Base-by-base conservation (phyloP, 1,140 invertebrate species). In the Hylyphantes graminicola region DNA sequence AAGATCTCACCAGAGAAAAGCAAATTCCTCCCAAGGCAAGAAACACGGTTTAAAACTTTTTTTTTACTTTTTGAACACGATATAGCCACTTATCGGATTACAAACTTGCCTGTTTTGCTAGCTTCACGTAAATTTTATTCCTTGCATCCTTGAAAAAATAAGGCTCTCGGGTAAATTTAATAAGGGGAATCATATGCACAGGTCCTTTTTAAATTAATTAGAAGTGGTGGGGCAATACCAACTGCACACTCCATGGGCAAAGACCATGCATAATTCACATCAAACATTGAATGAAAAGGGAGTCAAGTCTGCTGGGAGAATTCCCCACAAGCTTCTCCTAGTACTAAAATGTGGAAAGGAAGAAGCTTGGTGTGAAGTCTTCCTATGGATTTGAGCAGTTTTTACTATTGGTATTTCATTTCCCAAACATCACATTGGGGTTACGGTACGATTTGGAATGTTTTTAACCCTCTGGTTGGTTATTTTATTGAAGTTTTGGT, bases 131-230 rank as follows among this genome's bases (percentile, higher is more conserved):
- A 76, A 76, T 63, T 76, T 63, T 15, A 59, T 54, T 35, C 59
- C 19, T 11, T 67, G 54, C 51, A n/a, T n/a, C n/a, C n/a, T n/a
- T n/a, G n/a, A n/a, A 79, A 79, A 79, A 79, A 79, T 79, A 57
- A 70, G 63, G 19, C 12, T 68, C n/a, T 10, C 7, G 50, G 50
- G 64, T 79, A 79, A 79, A 79, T 79, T 79, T 70, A 70, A 79
- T 79, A 79, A 79, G 65, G 51, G 35, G 70, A 79, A 79, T 78
- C 53, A 68, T 68, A 70, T 59, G 77, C 65, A 54, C 19, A 54
- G 51, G 50, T 79, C 19, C 70, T 63, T 64, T n/a, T 68, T 79
- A 79, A 79, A 79, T 70, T 79, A 79, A 79, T 79, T 79, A 70
- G 77, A 79, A 55, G 53, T 65, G 53, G 35, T 76, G 53, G 11